These are phyloP conservation scores for Carabus problematicus DNA, from an alignment of 2,888 invertebrate species.

Conservation along the genomic window DNA sequence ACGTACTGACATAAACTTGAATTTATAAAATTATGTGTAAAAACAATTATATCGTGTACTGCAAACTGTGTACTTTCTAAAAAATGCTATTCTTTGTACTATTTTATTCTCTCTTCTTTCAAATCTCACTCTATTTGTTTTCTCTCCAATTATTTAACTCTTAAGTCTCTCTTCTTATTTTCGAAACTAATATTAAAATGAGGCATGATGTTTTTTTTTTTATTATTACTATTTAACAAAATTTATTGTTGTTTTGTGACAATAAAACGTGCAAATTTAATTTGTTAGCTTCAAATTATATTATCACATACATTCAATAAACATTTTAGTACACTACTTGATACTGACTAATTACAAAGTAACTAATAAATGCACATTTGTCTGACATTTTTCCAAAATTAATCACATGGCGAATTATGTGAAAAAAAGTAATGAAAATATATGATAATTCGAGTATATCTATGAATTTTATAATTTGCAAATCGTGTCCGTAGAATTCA, in stretches of 20 bases:
- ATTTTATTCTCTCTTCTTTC: conserved; percentile 17
- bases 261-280: conserved; percentile 24
- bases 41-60: conserved; percentile 3
- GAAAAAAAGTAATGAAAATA: not conserved
- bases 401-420: not conserved
- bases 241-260: conserved; percentile 16
- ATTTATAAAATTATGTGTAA: not conserved
- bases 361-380: too few relatives aligned
- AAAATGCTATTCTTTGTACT: conserved; percentile 8
- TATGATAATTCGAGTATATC: too few relatives aligned
- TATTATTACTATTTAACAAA: conserved; percentile 36
- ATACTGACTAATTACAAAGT: conserved; percentile 8
- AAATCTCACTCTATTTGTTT: conserved; percentile 10
- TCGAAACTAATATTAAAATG: conserved; percentile 39
- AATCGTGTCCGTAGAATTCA: too few relatives aligned
- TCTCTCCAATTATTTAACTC: conserved; percentile 13
- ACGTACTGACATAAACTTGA: conserved; percentile 2
- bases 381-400: too few relatives aligned
- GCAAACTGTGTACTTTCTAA: conserved; percentile 3
- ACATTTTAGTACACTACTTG: conserved; percentile 37
- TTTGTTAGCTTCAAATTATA: conserved; percentile 22
- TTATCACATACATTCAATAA: conserved; percentile 25
- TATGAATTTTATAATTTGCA: too few relatives aligned
- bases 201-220: conserved; percentile 39
- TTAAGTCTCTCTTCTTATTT: conserved; percentile 10